A percentile compares a stretch with the other conserved stretches of the same genome.
phyloP scores from a whole-genome alignment of 2,888 invertebrate genomes.

The Leptopilina myrica region DNA sequence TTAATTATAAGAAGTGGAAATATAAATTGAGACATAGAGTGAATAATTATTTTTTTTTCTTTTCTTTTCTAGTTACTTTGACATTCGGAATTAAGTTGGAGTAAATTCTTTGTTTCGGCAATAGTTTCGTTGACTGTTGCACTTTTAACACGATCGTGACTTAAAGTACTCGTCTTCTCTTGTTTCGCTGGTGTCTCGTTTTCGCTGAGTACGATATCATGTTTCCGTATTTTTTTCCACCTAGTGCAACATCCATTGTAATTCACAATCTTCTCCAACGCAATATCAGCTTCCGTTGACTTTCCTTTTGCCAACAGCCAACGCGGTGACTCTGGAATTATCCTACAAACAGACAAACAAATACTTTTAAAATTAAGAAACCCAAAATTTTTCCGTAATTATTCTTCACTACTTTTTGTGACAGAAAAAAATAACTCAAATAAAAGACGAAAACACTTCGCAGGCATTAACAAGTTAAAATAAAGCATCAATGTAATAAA shows the following conservation, averaged over 20 bases:
- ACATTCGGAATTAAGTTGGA: conserved; percentile 49
- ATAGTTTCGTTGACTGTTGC: conserved; percentile 46
- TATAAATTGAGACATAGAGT: too few relatives aligned
- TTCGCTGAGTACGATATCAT: conserved; percentile 45
- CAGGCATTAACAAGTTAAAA: too few relatives aligned
- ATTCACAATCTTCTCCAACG: conserved; percentile 68
- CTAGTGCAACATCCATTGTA: conserved; percentile 67
- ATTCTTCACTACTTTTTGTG: too few relatives aligned
- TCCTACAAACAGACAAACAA: conserved; percentile 60
- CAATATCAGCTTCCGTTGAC: conserved; percentile 70
- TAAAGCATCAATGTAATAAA: too few relatives aligned
- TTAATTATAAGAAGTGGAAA: background rate
- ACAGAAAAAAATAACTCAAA: too few relatives aligned
- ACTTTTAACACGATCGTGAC: conserved; percentile 54
- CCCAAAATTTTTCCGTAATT: too few relatives aligned
- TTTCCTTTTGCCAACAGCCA: conserved; percentile 73
- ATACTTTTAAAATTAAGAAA: background rate
- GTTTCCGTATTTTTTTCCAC: conserved; percentile 21
- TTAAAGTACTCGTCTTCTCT: conserved; percentile 62
- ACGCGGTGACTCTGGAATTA: conserved; percentile 75
- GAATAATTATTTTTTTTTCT: too few relatives aligned
- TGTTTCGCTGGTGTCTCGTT: conserved; percentile 59
- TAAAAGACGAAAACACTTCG: too few relatives aligned
- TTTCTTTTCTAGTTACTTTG: conserved; percentile 47
- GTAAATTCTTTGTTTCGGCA: conserved; percentile 39